Base-by-base conservation (phyloP, 2,888 invertebrate genomes). In the Cheilosia vulpina region DNA sequence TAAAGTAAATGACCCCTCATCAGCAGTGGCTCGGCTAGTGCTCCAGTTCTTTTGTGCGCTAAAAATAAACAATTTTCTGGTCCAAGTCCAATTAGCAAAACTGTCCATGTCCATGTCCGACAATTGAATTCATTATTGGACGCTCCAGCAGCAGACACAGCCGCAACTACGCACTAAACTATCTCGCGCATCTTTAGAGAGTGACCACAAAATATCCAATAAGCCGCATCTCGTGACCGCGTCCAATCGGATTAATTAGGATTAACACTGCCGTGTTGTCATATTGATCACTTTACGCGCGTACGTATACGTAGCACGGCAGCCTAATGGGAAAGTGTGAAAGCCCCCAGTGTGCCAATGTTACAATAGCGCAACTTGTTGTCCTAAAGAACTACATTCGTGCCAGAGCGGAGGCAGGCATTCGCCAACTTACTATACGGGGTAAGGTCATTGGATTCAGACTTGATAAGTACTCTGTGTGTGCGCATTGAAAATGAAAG, bases 321-420 rank as follows among this genome's bases (percentile, higher is more conserved):
- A 7, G 15, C 55, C 55, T 63, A 83, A 83, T 78, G 83, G 63
- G 79, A 83, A 83, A 78, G 83, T 83, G 78, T 78, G 83, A 78
- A 83, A 83, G 82, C 66, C 76, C 53, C 60, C 72, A 47, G 71
- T 66, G 58, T n/a, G 38, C 55, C 19, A 47, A 50, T 82, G 50
- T 62, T 34, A 47, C 66, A 62, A 21, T 6, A 38, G 17, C n/a
- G 19, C 9, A 34, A 17, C 2, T 57, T 65, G 63, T 71, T 82
- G 71, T 72, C 82, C 71, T 47, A 81, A 75, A 81, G 68, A 81
- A 75, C 76, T 77, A 82, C 60, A 81, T 69, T 75, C 50, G 69
- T 50, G 71, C 50, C 50, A 43, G 60, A 27, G 60, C 60, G 13
- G 19, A 55, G 31, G 52, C 58, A 34, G 21, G 55, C 34, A 17